Percentiles rank a stretch among this genome's conserved stretches.
Conservation (phyloP, 2,888 invertebrate genomes). For the Allolobophora icterica region DNA sequence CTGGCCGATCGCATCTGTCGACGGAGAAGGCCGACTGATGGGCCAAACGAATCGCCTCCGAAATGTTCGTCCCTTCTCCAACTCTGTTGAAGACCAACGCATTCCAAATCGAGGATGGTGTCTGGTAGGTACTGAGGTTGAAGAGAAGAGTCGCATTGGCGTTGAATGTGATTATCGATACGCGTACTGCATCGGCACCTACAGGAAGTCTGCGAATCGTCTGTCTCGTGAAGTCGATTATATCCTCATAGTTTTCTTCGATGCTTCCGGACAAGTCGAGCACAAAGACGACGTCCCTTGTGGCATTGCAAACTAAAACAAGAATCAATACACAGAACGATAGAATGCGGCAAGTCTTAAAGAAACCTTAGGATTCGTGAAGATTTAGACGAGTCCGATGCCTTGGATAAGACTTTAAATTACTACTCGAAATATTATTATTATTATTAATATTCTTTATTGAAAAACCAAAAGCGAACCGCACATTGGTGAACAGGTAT, state of each 20-base stretch:
- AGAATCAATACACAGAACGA: not conserved
- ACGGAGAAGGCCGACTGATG: conserved; percentile 34
- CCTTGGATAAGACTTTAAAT: no score
- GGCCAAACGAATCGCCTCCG: conserved; percentile 39
- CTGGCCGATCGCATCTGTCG: not conserved
- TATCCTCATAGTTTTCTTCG: conserved; percentile 43
- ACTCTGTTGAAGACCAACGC: conserved; percentile 43
- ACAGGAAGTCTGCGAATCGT: conserved; percentile 60
- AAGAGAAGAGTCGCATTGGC: conserved; percentile 58
- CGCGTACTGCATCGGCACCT: conserved; percentile 55
- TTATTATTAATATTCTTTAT: no score
- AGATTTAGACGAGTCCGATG: no score
- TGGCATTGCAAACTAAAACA: conserved; percentile 38
- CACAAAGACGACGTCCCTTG: conserved; percentile 54
- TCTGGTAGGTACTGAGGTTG: conserved; percentile 41
- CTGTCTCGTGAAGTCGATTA: conserved; percentile 58
- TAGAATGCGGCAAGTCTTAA: no score
- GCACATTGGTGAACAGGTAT: no score
- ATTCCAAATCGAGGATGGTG: conserved; percentile 38
- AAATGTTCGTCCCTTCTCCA: conserved; percentile 45
- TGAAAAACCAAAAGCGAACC: no score
- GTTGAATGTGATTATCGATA: conserved; percentile 63
- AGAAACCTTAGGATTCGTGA: no score
- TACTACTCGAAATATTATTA: no score
- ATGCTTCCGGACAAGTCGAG: conserved; percentile 58